Base-by-base conservation (phyloP, 2,113 vertebrate species). In the Pterocles orientalis region DNA sequence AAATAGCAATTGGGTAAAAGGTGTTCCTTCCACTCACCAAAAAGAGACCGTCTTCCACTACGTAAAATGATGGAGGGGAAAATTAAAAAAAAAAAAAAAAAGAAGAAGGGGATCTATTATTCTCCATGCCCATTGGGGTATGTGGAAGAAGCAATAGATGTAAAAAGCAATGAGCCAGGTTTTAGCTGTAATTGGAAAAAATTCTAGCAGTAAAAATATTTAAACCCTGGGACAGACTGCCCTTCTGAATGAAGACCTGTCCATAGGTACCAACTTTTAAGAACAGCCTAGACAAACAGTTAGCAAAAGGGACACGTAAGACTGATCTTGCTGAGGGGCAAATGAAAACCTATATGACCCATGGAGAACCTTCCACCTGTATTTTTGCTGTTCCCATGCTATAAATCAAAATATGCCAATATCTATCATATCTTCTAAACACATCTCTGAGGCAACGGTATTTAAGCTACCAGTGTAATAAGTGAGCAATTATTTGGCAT, bases 401-500 rank as follows among this genome's bases (percentile, higher is more conserved):
- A 33, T 39, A 86, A 62, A 83, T 81, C 17, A 24, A 31, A 75
- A 62, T 47, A 81, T 39, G 65, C 41, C 69, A 79, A 1, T 65
- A 57, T 53, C 56, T 45, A 68, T 43, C 33, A 2, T 24, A 75
- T 39, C 48, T 95, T 90, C 45, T 64, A 79, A 91, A 79, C 9
- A 57, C 28, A 79, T 69, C 60, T 92, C 75, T 82, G 48, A 92
- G 29, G 50, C 57, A 93, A 94, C 25, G 81, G 26, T 45, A 88
- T 75, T 93, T 84, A 89, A 89, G 70, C 81, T 91, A 76, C 20
- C 73, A 65, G 66, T 76, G 80, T 80, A 94, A 82, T 53, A 96
- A 96, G 33, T 93, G 95, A 96, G 94, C 85, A 94, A 84, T 94
- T 94, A 94, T 71, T 88, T 95, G 90, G 90, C 93, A 95, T 9